A percentile compares a stretch with the other conserved stretches of the same genome.
Conservation (phyloP, 1,140 invertebrate species). For the Aethina tumida region DNA sequence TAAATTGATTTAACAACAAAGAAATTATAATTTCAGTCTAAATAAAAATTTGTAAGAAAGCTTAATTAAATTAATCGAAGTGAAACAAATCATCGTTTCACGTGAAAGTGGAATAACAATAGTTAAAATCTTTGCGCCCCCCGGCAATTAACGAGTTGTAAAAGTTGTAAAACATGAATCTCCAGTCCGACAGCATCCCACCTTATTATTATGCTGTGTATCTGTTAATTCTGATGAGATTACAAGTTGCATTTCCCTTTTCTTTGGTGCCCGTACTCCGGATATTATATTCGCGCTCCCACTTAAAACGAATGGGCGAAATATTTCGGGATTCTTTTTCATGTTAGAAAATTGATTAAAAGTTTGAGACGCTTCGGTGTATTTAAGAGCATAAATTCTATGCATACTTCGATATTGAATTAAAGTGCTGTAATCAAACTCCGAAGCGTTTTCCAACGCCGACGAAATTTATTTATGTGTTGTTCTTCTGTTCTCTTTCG, state of each 20-base stretch:
- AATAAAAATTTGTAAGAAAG: too few species aligned
- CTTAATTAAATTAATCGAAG: too few species aligned
- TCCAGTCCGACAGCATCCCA: constrained; percentile 6
- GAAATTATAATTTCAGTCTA: too few species aligned
- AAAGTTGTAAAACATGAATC: too few species aligned
- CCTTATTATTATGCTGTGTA: constrained; percentile 13
- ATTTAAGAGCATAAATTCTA: constrained; percentile 36
- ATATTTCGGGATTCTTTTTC: constrained; percentile 27
- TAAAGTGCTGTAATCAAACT: constrained; percentile 36
- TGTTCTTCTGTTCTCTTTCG: constrained; percentile 15
- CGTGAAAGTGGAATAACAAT: too few species aligned
- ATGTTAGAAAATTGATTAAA: constrained; percentile 36
- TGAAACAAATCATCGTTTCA: too few species aligned
- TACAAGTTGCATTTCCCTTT: constrained; percentile 14
- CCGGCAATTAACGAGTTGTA: too few species aligned
- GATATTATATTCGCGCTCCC: not conserved
- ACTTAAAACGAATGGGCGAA: constrained; percentile 4
- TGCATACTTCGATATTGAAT: constrained; percentile 37
- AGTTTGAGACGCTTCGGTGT: constrained; percentile 31
- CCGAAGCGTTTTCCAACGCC: constrained; percentile 20
- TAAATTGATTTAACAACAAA: too few species aligned
- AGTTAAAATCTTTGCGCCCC: too few species aligned
- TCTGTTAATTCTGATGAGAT: constrained; percentile 14
- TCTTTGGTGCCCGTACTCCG: constrained; percentile 8
- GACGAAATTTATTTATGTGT: constrained; percentile 33